A percentile compares a stretch with the other conserved stretches of the same genome.
Evolutionary conservation across 2,797 vertebrate genomes (phyloP).

Genomic region (Ctenosaura bakeri): DNA sequence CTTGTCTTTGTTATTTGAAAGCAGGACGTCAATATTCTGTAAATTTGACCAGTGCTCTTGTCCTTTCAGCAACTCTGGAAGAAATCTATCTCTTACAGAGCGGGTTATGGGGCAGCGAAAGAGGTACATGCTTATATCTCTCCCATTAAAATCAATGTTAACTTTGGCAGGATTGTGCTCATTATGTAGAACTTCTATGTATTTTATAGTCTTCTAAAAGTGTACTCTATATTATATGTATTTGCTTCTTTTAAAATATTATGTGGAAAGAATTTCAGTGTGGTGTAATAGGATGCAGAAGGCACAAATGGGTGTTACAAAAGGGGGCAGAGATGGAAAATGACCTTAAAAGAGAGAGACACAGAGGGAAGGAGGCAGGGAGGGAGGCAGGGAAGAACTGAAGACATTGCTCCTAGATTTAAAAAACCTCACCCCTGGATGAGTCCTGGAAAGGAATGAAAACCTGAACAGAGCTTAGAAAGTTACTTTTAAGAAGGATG

Average conservation of each 20-base stretch:
- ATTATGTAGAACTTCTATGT: conserved; percentile 24
- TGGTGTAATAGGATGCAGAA: conserved; percentile 12
- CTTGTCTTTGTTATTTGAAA: conserved; percentile 45
- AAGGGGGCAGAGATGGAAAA: not conserved
- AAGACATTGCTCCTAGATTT: not conserved
- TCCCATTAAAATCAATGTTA: conserved; percentile 45
- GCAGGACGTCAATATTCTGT: conserved; percentile 45
- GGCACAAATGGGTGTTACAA: not conserved
- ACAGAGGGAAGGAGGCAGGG: no score
- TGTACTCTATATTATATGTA: not conserved
- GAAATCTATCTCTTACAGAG: conserved; percentile 47
- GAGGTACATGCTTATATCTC: conserved; percentile 40
- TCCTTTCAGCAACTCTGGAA: conserved; percentile 53
- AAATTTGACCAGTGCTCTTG: conserved; percentile 47
- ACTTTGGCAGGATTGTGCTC: conserved; percentile 22
- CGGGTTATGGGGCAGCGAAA: conserved; percentile 45
- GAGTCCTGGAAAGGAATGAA: not conserved
- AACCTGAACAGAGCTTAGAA: not conserved
- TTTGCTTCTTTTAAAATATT: conserved; percentile 16
- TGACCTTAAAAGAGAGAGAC: not conserved
- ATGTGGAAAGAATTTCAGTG: not conserved
- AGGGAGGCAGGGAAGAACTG: no score
- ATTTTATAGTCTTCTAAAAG: conserved; percentile 10
- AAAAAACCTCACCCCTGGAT: not conserved
- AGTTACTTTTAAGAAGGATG: not conserved